Base-by-base conservation (phyloP, 1,140 invertebrate genomes). In the Goniozus legneri region DNA sequence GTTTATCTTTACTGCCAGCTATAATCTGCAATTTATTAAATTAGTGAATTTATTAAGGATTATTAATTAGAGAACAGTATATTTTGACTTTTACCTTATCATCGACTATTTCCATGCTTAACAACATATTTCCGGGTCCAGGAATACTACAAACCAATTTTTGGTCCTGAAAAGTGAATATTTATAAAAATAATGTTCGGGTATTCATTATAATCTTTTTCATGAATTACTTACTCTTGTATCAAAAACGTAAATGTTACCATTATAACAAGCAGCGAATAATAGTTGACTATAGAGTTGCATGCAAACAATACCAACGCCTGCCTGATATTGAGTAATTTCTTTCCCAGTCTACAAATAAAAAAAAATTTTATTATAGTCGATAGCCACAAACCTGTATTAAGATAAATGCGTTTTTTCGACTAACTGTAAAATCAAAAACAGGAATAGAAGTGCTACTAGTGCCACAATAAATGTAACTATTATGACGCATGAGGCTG, bases 261-360 rank as follows among this genome's bases (percentile, higher is more conserved):
- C 84, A 63, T 86, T 83, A 56, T 86, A 86, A 71, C 84, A 86
- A 24, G 83, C 84, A 34, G 81, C 79, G 62, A 86, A 80, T 32
- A 86, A 54, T 22, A 84, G 74, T 36, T 69, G 62, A 15, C 80
- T 77, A 21, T 76, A 77, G 18, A 80, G 68, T 13, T 77, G 77
- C 71, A 86, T 77, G 36, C 82, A 82, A n/a, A 85, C 82, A 15
- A 82, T 80, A 8, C 84, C 84, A 55, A 81, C 82, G 22, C 84
- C 84, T 21, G 82, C 83, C 43, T 72, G 71, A 34, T 82, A 77
- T 19, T 77, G 73, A 8, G 66, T 69, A 21, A 77, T 69, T 59
- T 84, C 75, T 30, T 69, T 65, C 1, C 83, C 82, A 42, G 69
- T 83, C 84, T 85, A 65, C 6, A 70, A 55, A 32, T 10, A 54